Conservation (phyloP, 2,888 invertebrate genomes). For the Vandiemenella viatica region DNA sequence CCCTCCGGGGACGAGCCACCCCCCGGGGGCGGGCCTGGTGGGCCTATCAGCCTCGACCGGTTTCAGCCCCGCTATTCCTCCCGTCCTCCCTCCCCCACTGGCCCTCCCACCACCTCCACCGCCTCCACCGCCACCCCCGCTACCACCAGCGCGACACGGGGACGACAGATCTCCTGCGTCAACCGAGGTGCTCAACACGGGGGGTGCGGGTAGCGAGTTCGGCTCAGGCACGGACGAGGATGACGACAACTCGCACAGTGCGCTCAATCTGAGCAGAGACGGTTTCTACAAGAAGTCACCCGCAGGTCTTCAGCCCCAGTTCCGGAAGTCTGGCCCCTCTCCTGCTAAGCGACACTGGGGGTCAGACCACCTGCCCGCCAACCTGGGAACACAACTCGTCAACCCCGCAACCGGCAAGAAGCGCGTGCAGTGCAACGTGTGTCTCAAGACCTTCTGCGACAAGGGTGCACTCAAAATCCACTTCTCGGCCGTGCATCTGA, state of each 20-base stretch:
- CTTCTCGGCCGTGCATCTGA: constrained; percentile 93
- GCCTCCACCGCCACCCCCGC: not conserved
- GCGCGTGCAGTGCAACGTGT: constrained; percentile 94
- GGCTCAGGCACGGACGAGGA: constrained; percentile 43
- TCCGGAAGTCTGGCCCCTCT: constrained; percentile 32
- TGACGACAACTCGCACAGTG: constrained; percentile 44
- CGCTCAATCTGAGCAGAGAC: constrained; percentile 47
- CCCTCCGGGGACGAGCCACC: constrained; percentile 38
- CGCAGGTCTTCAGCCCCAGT: constrained; percentile 19
- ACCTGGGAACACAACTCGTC: constrained; percentile 76
- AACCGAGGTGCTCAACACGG: constrained; percentile 26
- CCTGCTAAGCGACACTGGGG: constrained; percentile 71
- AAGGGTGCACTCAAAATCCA: constrained; percentile 99
- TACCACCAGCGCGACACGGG: too few species aligned
- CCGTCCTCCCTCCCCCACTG: not conserved
- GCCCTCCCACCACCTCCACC: not conserved
- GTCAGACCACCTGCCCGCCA: constrained; percentile 53
- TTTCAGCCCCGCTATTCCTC: constrained; percentile 30
- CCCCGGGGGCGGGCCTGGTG: constrained; percentile 40
- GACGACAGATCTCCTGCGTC: constrained; percentile 7
- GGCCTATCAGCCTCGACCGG: constrained; percentile 39
- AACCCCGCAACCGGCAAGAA: constrained; percentile 91
- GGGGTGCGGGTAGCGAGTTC: constrained; percentile 31
- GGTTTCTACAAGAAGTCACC: too few species aligned
- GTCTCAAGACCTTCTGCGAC: constrained; percentile 98